A percentile compares a stretch with the other conserved stretches of the same genome.
phyloP scores from a whole-genome alignment of 2,888 invertebrate genomes.

The Heliconius charithonia region DNA sequence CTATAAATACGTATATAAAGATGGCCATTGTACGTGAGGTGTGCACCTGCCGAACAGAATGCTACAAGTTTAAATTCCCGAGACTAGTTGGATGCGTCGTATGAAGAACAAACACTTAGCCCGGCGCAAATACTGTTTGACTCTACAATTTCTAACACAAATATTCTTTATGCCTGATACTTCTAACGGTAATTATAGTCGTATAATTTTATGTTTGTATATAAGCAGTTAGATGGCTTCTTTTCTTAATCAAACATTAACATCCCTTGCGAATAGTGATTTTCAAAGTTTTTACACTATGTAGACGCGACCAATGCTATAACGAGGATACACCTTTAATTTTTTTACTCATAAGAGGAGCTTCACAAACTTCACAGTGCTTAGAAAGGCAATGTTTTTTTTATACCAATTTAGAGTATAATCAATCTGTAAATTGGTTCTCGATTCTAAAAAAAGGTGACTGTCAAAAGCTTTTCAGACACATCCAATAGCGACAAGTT shows the following conservation, averaged over 20 bases:
- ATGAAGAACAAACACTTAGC: slow-evolving; percentile 53
- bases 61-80: slow-evolving; percentile 46
- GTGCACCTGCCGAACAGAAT: slow-evolving; percentile 49
- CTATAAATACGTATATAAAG: slow-evolving; percentile 21
- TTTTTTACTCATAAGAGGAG: slow-evolving; percentile 8
- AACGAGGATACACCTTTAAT: slow-evolving; percentile 1
- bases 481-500: slow-evolving; percentile 56
- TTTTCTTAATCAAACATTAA: background rate
- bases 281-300: background rate
- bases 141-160: slow-evolving; percentile 21
- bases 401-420: slow-evolving; percentile 38
- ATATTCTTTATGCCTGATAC: background rate
- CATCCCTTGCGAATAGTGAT: background rate
- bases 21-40: slow-evolving; percentile 45
- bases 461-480: slow-evolving; percentile 63
- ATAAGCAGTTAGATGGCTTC: background rate
- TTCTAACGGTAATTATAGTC: background rate
- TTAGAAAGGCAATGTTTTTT: slow-evolving; percentile 32
- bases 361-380: slow-evolving; percentile 24
- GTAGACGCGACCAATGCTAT: background rate
- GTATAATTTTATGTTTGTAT: background rate
- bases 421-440: slow-evolving; percentile 43
- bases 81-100: slow-evolving; percentile 47
- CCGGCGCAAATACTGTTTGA: slow-evolving; percentile 46
- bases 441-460: slow-evolving; percentile 52